Conservation (phyloP, 2,888 invertebrate genomes). For the Phorcus lineatus region DNA sequence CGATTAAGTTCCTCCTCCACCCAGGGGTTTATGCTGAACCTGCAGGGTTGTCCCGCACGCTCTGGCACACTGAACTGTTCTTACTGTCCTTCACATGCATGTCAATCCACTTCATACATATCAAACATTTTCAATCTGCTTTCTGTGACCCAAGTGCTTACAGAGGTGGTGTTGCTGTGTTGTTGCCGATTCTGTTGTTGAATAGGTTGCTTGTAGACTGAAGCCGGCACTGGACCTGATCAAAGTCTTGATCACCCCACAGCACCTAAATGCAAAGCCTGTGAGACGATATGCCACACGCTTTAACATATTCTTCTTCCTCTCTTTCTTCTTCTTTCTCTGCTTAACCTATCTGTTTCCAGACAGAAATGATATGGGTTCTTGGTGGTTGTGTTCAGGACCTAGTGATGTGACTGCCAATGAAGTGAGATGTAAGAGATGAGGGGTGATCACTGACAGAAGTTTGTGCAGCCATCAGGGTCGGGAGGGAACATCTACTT, state of each 20-base stretch:
- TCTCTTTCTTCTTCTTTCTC: neutral
- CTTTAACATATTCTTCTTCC: slow-evolving; percentile 13
- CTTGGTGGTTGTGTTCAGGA: neutral
- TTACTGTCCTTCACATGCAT: neutral
- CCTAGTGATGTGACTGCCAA: neutral
- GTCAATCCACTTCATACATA: neutral
- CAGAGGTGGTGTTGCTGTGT: neutral
- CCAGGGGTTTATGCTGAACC: neutral
- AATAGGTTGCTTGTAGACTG: neutral
- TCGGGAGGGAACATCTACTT: slow-evolving; percentile 18
- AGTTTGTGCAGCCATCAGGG: neutral
- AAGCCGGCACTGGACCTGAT: neutral
- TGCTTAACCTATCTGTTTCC: neutral
- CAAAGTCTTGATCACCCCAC: neutral
- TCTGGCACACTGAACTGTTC: neutral
- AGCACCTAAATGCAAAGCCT: neutral
- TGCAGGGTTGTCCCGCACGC: neutral
- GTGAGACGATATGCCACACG: neutral
- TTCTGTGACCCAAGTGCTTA: neutral
- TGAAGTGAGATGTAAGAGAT: neutral
- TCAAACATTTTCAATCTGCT: neutral
- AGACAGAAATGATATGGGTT: neutral
- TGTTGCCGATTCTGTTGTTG: neutral
- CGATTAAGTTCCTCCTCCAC: neutral
- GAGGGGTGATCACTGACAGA: neutral